Conservation (phyloP, 2,113 vertebrate species). For the Pangasianodon hypophthalmus region DNA sequence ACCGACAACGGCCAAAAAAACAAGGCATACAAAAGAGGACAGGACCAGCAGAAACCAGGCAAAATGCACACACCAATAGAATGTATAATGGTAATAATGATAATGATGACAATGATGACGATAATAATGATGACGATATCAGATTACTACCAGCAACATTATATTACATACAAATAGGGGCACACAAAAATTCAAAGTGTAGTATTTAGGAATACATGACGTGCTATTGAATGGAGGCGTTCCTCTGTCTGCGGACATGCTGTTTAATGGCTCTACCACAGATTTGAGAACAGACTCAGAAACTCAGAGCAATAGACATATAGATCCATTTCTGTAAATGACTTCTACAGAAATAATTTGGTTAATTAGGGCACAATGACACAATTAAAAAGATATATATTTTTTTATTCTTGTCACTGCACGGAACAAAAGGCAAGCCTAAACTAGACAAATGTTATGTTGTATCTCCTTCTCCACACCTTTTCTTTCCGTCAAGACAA, state of each 20-base stretch:
- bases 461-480: background rate
- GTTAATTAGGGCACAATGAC: constrained; percentile 5
- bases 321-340: constrained; percentile 9
- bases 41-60: background rate
- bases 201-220: constrained; percentile 28
- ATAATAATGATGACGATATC: background rate
- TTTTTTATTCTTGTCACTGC: background rate
- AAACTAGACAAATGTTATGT: constrained; percentile 34
- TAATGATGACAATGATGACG: background rate
- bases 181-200: background rate
- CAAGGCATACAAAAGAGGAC: background rate
- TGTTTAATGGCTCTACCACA: background rate
- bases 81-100: background rate
- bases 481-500: background rate
- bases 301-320: background rate
- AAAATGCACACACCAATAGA: background rate
- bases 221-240: background rate
- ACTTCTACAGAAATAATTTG: constrained; percentile 1
- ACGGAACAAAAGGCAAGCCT: constrained; percentile 36
- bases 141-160: background rate
- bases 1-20: background rate
- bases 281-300: constrained; percentile 21
- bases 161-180: background rate
- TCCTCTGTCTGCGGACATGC: constrained; percentile 6
- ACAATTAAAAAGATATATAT: background rate